Conservation (phyloP, 2,888 invertebrate genomes). For the Atherix ibis region DNA sequence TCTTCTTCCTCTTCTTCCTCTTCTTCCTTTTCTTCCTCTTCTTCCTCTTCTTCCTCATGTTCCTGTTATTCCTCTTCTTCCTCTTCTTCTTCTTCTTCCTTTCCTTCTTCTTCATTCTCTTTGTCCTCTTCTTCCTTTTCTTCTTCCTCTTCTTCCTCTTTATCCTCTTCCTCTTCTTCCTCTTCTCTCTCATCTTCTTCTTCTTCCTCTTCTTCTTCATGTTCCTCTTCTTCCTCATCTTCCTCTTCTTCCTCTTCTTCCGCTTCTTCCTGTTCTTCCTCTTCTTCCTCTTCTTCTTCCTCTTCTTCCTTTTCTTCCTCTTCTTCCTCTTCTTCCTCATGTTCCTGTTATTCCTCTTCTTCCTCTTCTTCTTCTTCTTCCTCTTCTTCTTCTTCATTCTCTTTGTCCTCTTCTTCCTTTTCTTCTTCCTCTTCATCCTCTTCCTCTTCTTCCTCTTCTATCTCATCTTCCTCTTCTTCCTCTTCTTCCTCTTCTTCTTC, state of each 20-base stretch:
- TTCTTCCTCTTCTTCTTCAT: not conserved
- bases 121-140: slow-evolving; percentile 1
- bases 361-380: not conserved
- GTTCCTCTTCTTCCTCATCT: not conserved
- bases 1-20: not conserved
- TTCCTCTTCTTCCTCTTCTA: not conserved
- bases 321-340: not conserved
- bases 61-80: not conserved
- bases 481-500: not conserved
- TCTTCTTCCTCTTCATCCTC: not conserved
- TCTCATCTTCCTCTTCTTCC: not conserved
- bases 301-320: not conserved
- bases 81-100: not conserved
- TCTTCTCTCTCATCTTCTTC: not conserved
- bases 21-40: not conserved
- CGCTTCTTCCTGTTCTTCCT: not conserved
- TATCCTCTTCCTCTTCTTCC: not conserved
- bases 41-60: not conserved
- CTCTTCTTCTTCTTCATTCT: not conserved
- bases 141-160: not conserved
- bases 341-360: not conserved
- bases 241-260: not conserved
- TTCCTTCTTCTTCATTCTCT: not conserved
- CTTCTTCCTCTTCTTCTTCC: not conserved
- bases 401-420: not conserved